Percentiles rank a stretch among this genome's conserved stretches.
Evolutionary conservation across 1,140 invertebrate genomes (phyloP).

Genomic region (Aricia agestis): DNA sequence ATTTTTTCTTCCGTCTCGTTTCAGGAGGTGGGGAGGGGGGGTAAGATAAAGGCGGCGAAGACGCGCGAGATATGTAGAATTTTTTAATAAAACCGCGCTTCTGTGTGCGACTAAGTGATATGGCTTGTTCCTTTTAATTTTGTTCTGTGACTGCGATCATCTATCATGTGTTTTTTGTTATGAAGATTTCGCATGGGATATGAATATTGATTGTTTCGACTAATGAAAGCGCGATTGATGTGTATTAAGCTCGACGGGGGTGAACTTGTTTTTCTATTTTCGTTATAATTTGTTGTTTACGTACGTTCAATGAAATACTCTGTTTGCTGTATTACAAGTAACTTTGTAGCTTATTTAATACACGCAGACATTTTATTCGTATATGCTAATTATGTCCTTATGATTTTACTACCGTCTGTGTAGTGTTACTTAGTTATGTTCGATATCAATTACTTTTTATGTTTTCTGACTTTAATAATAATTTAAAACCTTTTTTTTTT

Average conservation of each 20-base stretch:
- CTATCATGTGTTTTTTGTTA: conserved; percentile 58
- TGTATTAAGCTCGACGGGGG: conserved; percentile 50
- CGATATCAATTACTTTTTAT: too few relatives aligned
- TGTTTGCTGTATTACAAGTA: background rate
- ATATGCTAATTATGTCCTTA: too few relatives aligned
- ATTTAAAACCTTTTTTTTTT: too few relatives aligned
- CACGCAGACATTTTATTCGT: too few relatives aligned
- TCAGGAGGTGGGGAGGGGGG: conserved; percentile 34
- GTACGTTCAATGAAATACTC: background rate
- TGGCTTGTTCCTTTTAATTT: conserved; percentile 75
- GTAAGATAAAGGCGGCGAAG: conserved; percentile 60
- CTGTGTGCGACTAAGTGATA: conserved; percentile 73
- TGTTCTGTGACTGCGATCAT: conserved; percentile 65
- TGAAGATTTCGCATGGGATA: conserved; percentile 71
- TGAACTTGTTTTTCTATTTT: conserved; percentile 4
- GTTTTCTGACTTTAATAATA: too few relatives aligned
- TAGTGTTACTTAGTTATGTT: too few relatives aligned
- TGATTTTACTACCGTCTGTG: too few relatives aligned
- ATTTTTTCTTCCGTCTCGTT: conserved; percentile 59
- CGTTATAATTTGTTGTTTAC: background rate
- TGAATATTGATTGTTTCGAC: conserved; percentile 70
- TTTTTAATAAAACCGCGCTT: conserved; percentile 71
- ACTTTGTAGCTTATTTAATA: background rate
- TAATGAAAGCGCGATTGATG: conserved; percentile 72
- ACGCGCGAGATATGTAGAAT: conserved; percentile 72